A percentile compares a stretch with the other conserved stretches of the same genome.
Conservation (phyloP, 1,140 invertebrate genomes). For the Penaeus indicus region DNA sequence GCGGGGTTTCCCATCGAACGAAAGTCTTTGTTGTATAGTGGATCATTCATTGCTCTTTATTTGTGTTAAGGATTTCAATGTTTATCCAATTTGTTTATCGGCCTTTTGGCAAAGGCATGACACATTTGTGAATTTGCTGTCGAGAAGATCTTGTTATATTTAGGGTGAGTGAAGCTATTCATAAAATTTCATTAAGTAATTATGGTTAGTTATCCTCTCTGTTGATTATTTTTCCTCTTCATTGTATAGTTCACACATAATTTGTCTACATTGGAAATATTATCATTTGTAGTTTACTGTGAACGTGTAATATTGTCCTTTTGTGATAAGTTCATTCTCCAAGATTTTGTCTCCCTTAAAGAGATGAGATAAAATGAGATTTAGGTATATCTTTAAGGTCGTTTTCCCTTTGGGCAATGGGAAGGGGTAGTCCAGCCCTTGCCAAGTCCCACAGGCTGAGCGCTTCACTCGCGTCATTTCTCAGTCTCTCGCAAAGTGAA, state of each 20-base stretch:
- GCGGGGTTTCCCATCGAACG: background rate
- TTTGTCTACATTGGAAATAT: conserved; percentile 28
- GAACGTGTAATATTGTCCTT: conserved; percentile 8
- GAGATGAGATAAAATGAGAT: conserved; percentile 2
- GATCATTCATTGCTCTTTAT: conserved; percentile 18
- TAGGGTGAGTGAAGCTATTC: conserved; percentile 19
- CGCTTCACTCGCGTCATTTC: too few species aligned
- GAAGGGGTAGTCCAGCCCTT: too few species aligned
- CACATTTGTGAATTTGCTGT: conserved; percentile 28
- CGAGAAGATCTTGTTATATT: conserved; percentile 1
- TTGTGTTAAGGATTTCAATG: background rate
- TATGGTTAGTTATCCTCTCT: conserved; percentile 37
- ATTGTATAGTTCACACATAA: conserved; percentile 41
- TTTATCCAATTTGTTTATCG: conserved; percentile 32
- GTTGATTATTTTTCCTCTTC: conserved; percentile 38
- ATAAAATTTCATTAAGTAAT: conserved; percentile 5
- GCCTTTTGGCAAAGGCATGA: background rate
- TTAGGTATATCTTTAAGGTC: too few species aligned
- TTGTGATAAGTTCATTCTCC: conserved; percentile 36
- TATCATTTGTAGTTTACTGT: conserved; percentile 25
- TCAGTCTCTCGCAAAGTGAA: too few species aligned
- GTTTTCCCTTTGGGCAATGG: too few species aligned
- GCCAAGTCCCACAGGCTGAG: too few species aligned
- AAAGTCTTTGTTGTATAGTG: conserved; percentile 38
- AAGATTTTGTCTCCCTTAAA: conserved; percentile 2